Conservation (phyloP, 2,797 vertebrate genomes). For the Amblyraja radiata region DNA sequence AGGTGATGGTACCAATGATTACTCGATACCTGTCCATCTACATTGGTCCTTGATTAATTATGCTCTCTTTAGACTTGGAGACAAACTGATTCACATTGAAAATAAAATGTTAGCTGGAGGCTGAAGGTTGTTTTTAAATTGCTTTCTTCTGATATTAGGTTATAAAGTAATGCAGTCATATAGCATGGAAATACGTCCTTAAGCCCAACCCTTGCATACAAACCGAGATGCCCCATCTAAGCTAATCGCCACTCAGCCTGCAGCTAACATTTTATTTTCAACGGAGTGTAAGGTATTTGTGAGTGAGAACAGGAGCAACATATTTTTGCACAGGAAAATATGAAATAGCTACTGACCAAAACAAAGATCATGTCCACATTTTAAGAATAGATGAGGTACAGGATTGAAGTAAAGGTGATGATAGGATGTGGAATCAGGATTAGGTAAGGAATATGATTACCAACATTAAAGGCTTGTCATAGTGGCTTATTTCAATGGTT, state of each 20-base stretch:
- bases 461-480: neutral
- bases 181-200: neutral
- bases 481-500: neutral
- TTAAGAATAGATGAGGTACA: neutral
- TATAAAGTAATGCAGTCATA: too few relatives aligned
- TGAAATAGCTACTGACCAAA: neutral
- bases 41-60: neutral
- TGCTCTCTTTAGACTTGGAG: constrained; percentile 10
- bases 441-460: neutral
- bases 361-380: neutral
- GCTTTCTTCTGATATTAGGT: neutral
- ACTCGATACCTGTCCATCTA: neutral
- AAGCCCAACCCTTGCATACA: too few relatives aligned
- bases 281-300: too few relatives aligned
- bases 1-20: neutral
- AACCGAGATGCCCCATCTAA: too few relatives aligned
- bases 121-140: constrained; percentile 7
- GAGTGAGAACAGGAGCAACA: too few relatives aligned
- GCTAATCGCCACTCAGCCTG: too few relatives aligned
- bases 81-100: neutral
- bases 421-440: neutral
- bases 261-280: too few relatives aligned
- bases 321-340: neutral
- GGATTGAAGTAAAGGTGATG: neutral
- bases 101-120: neutral